Conservation (phyloP, 2,797 vertebrate genomes). For the Typhlichthys eigenmanni region DNA sequence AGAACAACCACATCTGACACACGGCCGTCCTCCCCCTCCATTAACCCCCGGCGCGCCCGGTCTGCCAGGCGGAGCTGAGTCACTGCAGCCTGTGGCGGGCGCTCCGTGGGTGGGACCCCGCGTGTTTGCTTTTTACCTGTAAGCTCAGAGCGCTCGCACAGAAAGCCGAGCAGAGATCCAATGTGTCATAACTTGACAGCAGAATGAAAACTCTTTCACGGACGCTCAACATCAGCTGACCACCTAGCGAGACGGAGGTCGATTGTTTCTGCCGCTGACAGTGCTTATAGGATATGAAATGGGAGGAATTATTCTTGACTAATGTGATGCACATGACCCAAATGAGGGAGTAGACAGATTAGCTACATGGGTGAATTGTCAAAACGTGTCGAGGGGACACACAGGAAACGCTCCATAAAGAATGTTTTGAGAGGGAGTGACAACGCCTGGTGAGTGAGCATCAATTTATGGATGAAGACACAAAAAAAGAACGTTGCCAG, state of each 20-base stretch:
- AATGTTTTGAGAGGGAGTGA: slow-evolving; percentile 71
- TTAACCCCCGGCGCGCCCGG: slow-evolving; percentile 67
- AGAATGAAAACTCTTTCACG: slow-evolving; percentile 67
- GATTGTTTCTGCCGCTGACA: slow-evolving; percentile 36
- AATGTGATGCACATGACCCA: slow-evolving; percentile 14
- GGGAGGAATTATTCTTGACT: background rate
- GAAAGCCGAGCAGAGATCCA: slow-evolving; percentile 66
- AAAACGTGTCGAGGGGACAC: slow-evolving; percentile 57
- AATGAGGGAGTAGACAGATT: slow-evolving; percentile 53
- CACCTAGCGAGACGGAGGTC: slow-evolving; percentile 37
- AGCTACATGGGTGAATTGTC: slow-evolving; percentile 67
- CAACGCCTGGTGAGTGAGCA: slow-evolving; percentile 68
- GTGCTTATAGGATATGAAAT: slow-evolving; percentile 25
- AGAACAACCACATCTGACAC: slow-evolving; percentile 65
- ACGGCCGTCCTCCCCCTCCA: slow-evolving; percentile 61
- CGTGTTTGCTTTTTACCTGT: slow-evolving; percentile 74
- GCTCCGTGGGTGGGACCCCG: slow-evolving; percentile 74
- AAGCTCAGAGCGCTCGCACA: slow-evolving; percentile 62
- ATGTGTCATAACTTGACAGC: slow-evolving; percentile 75
- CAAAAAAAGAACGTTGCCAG: slow-evolving; percentile 74
- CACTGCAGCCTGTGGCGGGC: slow-evolving; percentile 66
- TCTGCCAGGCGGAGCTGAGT: slow-evolving; percentile 64
- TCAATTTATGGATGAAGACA: slow-evolving; percentile 74
- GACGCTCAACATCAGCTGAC: slow-evolving; percentile 47
- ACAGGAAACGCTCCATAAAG: slow-evolving; percentile 70